Conservation (phyloP, 2,797 vertebrate species). For the Uromys caudimaculatus region DNA sequence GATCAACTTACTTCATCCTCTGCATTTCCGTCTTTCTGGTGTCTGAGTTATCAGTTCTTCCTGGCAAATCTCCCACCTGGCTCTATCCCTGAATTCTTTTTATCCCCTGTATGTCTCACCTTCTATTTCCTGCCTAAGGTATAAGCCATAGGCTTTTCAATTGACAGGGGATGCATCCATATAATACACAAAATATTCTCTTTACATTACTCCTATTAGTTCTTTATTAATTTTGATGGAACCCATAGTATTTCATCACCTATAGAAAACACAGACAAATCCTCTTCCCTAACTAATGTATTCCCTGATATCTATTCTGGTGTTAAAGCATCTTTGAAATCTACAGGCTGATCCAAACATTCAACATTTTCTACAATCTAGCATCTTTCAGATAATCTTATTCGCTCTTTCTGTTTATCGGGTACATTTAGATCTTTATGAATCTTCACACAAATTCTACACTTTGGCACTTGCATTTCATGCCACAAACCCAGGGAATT, state of each 20-base stretch:
- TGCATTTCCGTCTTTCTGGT: neutral
- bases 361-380: neutral
- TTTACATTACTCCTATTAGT: neutral
- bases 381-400: neutral
- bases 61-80: neutral
- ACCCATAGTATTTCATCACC: neutral
- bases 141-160: neutral
- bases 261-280: neutral
- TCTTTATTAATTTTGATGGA: neutral
- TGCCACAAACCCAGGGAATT: neutral
- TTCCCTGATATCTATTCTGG: neutral
- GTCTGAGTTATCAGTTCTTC: neutral
- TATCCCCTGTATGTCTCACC: neutral
- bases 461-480: neutral
- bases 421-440: neutral
- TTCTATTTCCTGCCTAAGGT: neutral
- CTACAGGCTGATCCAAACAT: neutral
- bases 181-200: neutral
- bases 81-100: neutral
- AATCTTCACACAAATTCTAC: neutral
- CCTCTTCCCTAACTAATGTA: neutral
- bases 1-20: neutral
- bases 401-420: neutral
- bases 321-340: neutral
- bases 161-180: neutral